A percentile compares a stretch with the other conserved stretches of the same genome.
Conservation (phyloP, 2,888 invertebrate species). For the Chouioia cunea region DNA sequence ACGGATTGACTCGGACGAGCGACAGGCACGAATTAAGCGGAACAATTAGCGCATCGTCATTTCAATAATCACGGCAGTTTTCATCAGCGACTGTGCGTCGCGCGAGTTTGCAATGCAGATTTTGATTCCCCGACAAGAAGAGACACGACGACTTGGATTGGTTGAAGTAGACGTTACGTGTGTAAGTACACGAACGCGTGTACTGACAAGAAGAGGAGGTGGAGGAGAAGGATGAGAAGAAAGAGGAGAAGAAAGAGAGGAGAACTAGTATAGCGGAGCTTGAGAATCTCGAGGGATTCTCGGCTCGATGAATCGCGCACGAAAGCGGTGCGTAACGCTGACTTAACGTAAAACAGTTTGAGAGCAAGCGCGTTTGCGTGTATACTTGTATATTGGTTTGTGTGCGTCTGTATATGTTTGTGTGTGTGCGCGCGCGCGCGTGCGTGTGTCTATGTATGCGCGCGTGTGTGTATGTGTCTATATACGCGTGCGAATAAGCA, state of each 20-base stretch:
- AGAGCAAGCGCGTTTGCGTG: conserved; percentile 44
- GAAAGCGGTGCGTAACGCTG: conserved; percentile 52
- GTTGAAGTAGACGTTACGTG: conserved; percentile 12
- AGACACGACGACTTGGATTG: conserved; percentile 37
- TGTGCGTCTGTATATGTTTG: conserved; percentile 39
- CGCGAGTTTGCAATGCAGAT: conserved; percentile 34
- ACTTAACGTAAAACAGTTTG: conserved; percentile 61
- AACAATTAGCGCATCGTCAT: not conserved
- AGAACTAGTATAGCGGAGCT: too few relatives aligned
- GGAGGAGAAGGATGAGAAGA: conserved; percentile 21
- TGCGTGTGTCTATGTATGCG: conserved; percentile 45
- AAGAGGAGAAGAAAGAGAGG: too few relatives aligned
- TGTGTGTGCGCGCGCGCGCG: conserved; percentile 9
- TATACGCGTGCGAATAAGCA: conserved; percentile 57
- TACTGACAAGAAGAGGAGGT: not conserved
- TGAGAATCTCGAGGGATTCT: conserved; percentile 45
- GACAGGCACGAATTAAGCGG: conserved; percentile 4
- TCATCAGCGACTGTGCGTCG: conserved; percentile 9
- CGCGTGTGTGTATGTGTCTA: too few relatives aligned
- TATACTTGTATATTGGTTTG: conserved; percentile 38
- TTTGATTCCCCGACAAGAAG: conserved; percentile 44
- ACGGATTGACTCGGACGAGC: too few relatives aligned
- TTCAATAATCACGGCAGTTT: not conserved
- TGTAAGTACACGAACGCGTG: not conserved
- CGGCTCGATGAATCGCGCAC: conserved; percentile 56